phyloP scores from a whole-genome alignment of 2,888 invertebrate genomes.

The Pediacus dermestoides region DNA sequence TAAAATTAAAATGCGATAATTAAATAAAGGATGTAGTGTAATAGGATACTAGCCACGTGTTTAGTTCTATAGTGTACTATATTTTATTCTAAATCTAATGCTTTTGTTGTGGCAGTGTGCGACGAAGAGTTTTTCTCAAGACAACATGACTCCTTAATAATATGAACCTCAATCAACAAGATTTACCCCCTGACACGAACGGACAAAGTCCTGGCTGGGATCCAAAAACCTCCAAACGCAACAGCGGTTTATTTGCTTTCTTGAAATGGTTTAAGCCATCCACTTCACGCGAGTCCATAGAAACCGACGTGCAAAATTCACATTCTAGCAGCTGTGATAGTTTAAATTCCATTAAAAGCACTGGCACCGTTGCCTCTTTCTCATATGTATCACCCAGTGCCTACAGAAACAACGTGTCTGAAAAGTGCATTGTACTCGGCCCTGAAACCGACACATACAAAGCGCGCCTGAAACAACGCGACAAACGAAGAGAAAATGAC shows the following conservation, averaged over 20 bases:
- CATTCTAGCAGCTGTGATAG: conserved; percentile 57
- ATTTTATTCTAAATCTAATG: too few relatives aligned
- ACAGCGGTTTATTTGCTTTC: conserved; percentile 59
- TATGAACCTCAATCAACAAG: conserved; percentile 39
- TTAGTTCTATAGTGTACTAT: too few relatives aligned
- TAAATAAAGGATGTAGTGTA: too few relatives aligned
- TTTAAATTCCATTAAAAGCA: conserved; percentile 66
- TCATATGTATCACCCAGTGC: conserved; percentile 61
- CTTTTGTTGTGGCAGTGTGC: conserved; percentile 23
- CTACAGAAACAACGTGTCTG: conserved; percentile 49
- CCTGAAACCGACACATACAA: conserved; percentile 64
- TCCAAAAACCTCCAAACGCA: conserved; percentile 47
- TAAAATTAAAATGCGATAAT: too few relatives aligned
- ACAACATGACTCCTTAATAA: conserved; percentile 26
- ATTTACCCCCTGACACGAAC: conserved; percentile 32
- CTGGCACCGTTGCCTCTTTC: conserved; percentile 69
- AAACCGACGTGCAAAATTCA: conserved; percentile 34
- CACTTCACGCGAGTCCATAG: conserved; percentile 44
- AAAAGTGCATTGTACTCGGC: conserved; percentile 52
- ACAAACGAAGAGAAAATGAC: conserved; percentile 57
- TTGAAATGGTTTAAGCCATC: conserved; percentile 70
- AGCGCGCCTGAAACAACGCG: conserved; percentile 59
- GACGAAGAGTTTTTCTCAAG: conserved; percentile 20
- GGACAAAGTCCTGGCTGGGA: conserved; percentile 48
- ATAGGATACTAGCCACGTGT: too few relatives aligned